Base-by-base conservation (phyloP, 2,113 vertebrate species). In the Heptranchias perlo region DNA sequence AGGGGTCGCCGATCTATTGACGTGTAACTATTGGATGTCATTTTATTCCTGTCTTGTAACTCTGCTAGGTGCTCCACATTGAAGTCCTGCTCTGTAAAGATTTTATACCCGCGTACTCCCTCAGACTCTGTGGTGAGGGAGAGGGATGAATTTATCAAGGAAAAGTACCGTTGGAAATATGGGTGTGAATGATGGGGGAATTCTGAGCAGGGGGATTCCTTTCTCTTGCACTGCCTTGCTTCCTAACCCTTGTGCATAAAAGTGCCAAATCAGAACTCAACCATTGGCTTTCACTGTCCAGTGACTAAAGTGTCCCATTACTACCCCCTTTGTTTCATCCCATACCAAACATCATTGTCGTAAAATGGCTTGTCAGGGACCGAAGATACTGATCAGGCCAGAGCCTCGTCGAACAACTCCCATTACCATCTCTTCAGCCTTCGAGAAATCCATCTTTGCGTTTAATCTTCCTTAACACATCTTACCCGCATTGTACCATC, bases 251-350 rank as follows among this genome's bases (percentile, higher is more conserved):
- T 93, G 89, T 93, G 89, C 89, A 39, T 21, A 93, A 64, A 35
- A 93, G 89, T 93, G 89, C 89, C 89, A 93, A 93, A 93, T 93
- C n/a, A 2, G 89, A n/a, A 64, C 58, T 93, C 89, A 21, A 18
- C 13, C 10, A 44, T 7, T 62, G 89, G 18, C 89, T 62, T 62
- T 58, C 89, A 7, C 35, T 39, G 21, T 39, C n/a, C 16, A 64
- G 64, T 64, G 89, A 64, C 35, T 18, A n/a, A n/a, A 61, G 54
- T 13, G 3, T 92, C 58, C 58, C 58, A 14, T 2, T 6, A 4
- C 3, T 5, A 39, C 4, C 35, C 5, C 8, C 21, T 58, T 91
- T 16, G 5, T 18, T 62, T 93, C 58, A 93, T 23, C n/a, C 58
- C 89, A 93, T 44, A 18, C 89, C 58, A 23, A 62, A n/a, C 4